Percentiles rank a stretch among this genome's conserved stretches.
These are phyloP conservation scores for Alethe diademata DNA, from an alignment of 2,113 vertebrate genomes.

Conservation along the genomic window DNA sequence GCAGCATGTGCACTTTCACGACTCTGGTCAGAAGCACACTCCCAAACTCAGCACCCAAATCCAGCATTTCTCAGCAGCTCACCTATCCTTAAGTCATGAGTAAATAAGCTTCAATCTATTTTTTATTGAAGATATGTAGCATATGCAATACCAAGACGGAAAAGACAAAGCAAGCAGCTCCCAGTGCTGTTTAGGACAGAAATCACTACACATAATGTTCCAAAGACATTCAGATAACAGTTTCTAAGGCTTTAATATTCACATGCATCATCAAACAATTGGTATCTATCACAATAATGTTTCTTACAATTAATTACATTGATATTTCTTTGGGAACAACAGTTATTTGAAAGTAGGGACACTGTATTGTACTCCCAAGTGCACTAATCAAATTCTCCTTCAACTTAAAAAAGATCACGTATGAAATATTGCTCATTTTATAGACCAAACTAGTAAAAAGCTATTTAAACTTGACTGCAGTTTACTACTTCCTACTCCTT, in stretches of 20 bases:
- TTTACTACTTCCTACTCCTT: background rate
- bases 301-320: background rate
- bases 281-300: background rate
- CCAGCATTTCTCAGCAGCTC: background rate
- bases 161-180: background rate
- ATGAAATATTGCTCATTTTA: background rate
- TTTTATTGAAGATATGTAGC: background rate
- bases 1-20: background rate
- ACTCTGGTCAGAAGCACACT: background rate
- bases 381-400: background rate
- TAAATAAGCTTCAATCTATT: background rate
- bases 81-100: background rate
- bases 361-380: background rate
- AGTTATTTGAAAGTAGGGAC: background rate
- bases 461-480: background rate
- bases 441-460: background rate
- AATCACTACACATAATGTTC: background rate
- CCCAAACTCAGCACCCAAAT: background rate
- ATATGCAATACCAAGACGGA: background rate
- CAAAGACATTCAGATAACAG: background rate
- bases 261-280: accelerated
- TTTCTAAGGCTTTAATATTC: background rate
- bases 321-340: background rate
- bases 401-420: background rate
- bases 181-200: background rate